These are phyloP conservation scores for Spinus olivaceus DNA, from an alignment of 2,797 vertebrate species.

Conservation along the genomic window DNA sequence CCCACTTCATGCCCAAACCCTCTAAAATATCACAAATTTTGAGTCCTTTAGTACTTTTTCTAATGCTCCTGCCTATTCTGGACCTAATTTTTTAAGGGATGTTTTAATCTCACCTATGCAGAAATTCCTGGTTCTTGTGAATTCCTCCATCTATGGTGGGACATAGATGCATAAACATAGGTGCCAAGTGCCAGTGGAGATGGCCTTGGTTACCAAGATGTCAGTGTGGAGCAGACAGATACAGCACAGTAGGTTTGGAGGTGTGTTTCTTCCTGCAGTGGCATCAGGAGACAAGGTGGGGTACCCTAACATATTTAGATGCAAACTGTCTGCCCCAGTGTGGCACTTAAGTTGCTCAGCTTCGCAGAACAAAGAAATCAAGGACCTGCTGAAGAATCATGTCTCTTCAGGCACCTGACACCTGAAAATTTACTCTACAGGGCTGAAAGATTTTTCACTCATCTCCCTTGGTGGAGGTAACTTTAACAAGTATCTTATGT, in stretches of 20 bases:
- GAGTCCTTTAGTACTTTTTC: not conserved
- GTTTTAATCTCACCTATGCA: not conserved
- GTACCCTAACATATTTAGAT: not conserved
- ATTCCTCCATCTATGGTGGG: not conserved
- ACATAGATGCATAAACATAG: not conserved
- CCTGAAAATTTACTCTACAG: not conserved
- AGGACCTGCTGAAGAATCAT: not conserved
- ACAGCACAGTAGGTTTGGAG: not conserved
- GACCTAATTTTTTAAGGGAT: not conserved
- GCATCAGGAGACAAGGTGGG: not conserved
- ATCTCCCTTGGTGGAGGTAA: not conserved
- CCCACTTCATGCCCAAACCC: not conserved
- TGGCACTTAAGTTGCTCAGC: not conserved
- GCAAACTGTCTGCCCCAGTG: not conserved
- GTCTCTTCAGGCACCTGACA: not conserved
- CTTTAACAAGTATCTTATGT: not conserved
- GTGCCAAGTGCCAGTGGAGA: not conserved
- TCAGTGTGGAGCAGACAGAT: not conserved
- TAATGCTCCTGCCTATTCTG: not conserved
- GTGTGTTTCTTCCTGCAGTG: not conserved
- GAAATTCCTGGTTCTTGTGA: not conserved
- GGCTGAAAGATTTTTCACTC: not conserved
- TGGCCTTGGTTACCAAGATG: not conserved
- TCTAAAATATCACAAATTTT: not conserved
- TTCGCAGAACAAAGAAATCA: not conserved